A percentile compares a stretch with the other conserved stretches of the same genome.
phyloP scores from a whole-genome alignment of 2,113 vertebrate species.

The Brachypodius melanocephalos region DNA sequence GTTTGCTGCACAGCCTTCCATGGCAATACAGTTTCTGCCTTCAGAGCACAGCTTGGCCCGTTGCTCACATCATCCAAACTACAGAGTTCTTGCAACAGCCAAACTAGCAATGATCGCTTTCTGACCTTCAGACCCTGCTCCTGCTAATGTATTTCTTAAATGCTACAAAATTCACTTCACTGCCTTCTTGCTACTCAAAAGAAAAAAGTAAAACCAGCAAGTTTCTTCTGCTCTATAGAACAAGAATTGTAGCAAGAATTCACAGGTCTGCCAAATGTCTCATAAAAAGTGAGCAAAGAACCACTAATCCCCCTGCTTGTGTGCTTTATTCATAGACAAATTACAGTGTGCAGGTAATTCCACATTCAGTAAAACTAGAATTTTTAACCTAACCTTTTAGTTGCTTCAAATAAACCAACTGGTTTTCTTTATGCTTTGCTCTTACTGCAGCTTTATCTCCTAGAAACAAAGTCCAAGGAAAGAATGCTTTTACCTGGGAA shows the following conservation, averaged over 20 bases:
- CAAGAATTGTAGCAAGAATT: not conserved
- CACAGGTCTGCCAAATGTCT: not conserved
- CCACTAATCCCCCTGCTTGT: not conserved
- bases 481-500: no score
- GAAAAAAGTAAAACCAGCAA: not conserved
- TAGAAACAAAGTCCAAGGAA: not conserved
- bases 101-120: not conserved
- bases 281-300: not conserved
- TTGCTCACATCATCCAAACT: not conserved
- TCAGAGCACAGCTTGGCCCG: not conserved
- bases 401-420: not conserved
- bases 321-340: not conserved
- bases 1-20: not conserved
- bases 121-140: not conserved
- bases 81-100: not conserved
- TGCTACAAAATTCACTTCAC: not conserved
- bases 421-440: not conserved
- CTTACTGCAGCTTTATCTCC: not conserved
- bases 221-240: not conserved
- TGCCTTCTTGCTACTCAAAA: not conserved
- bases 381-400: not conserved
- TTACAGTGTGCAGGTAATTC: not conserved
- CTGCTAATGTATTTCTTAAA: not conserved
- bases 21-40: not conserved
- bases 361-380: not conserved